Base-by-base conservation (phyloP, 2,113 vertebrate genomes). In the Ceratotherium simum region DNA sequence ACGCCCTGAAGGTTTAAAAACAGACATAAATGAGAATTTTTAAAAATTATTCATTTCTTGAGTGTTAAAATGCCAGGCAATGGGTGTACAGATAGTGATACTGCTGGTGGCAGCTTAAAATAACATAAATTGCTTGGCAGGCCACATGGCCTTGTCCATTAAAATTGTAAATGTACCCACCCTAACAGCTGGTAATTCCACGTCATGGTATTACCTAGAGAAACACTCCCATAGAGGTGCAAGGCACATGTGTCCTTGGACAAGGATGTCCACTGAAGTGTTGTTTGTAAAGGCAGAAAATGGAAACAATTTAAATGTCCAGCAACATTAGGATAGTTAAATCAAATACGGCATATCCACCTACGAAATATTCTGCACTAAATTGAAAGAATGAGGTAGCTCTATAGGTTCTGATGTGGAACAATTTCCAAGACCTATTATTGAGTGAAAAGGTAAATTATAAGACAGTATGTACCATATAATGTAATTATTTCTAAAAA, bases 371-470 rank as follows among this genome's bases (percentile, higher is more conserved):
- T 5, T 48, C 73, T 73, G 5, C 5, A 21, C 42, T 65, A 33
- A 94, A n/a, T 0, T 20, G 8, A 92, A 94, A 84, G 65, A 84
- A 56, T 1, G 9, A 87, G 27, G 17, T 29, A 16, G 39, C 11
- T 21, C 27, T 54, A 10, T 4, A 70, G 39, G 25, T 39, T 39
- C 62, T 58, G 7, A 65, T 31, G 2, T 31, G 33, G 48, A 90
- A 79, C 46, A 58, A 94, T 64, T 96, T 67, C 91, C 27, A 94
- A 94, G 65, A 80, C 51, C 56, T 75, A 51, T 27, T 62, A 78
- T 0, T 73, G 8, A 78, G 60, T 72, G 31, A 78, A 87, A 92
- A 48, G 10, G 48, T 48, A 10, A 48, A 48, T 48, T 48, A 48
- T 48, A 48, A 48, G 48, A 48, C 1, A 69, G 20, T 14, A 76